phyloP scores from a whole-genome alignment of 2,888 invertebrate species.

The Heliconius ismenius region DNA sequence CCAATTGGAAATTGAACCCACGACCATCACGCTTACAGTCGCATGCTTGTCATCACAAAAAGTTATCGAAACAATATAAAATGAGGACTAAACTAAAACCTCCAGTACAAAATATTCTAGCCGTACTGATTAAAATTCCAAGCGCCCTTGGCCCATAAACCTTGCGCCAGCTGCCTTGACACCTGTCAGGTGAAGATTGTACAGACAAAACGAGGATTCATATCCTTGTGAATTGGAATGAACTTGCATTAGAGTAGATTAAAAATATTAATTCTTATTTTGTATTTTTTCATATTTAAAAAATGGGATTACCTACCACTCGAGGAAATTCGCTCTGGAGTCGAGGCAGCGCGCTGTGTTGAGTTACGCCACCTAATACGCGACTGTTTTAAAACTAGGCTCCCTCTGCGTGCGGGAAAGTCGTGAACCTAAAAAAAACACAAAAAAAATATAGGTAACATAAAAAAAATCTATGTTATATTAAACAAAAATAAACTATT shows the following conservation, averaged over 20 bases:
- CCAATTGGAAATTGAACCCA: no score
- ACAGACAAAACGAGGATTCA: constrained; percentile 5
- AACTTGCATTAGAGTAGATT: neutral
- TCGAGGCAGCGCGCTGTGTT: no score
- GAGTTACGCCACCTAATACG: no score
- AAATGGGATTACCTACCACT: no score
- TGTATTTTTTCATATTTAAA: neutral
- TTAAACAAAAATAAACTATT: neutral
- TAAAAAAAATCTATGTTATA: neutral
- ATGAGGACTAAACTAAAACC: neutral
- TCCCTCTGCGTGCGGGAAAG: no score
- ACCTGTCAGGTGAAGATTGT: constrained; percentile 10
- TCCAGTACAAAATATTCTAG: neutral
- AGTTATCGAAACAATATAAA: neutral
- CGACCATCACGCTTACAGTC: no score
- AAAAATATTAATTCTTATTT: neutral
- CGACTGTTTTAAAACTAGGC: no score
- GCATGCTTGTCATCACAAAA: neutral
- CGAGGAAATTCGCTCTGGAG: no score
- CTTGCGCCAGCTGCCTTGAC: constrained; percentile 18
- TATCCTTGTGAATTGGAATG: constrained; percentile 8
- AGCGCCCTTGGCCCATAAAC: constrained; percentile 29
- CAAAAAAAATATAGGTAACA: neutral
- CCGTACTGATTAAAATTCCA: neutral
- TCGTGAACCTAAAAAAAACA: neutral